Percentiles rank a stretch among this genome's conserved stretches.
Conservation (phyloP, 2,888 invertebrate species). For the Drosophila birchii region DNA sequence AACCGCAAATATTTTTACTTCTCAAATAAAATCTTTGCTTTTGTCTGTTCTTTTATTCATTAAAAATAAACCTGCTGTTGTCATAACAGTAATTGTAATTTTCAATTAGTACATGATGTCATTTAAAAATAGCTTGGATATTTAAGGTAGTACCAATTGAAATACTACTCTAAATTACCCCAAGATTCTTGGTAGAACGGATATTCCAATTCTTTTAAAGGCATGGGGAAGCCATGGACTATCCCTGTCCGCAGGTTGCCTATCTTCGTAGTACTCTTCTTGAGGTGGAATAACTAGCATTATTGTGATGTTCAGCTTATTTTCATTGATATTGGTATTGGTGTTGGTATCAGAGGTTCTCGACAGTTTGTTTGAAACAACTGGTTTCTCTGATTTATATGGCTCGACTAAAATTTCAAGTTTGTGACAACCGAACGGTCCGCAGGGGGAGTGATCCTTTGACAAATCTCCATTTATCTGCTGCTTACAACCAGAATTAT, state of each 20-base stretch:
- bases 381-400: not conserved
- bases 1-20: constrained; percentile 75
- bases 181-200: too few species aligned
- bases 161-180: not conserved
- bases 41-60: constrained; percentile 65
- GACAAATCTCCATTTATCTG: not conserved
- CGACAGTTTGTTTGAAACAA: not conserved
- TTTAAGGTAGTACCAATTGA: not conserved
- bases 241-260: too few species aligned
- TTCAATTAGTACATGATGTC: not conserved
- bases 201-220: too few species aligned
- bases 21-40: constrained; percentile 38
- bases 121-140: not conserved
- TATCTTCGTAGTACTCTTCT: too few species aligned
- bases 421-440: not conserved
- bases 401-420: not conserved
- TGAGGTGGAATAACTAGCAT: too few species aligned
- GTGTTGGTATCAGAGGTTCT: not conserved
- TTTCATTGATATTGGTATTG: not conserved
- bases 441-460: not conserved
- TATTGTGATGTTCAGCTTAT: not conserved
- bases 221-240: too few species aligned
- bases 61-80: constrained; percentile 48
- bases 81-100: not conserved
- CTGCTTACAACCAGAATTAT: not conserved